Conservation (phyloP, 2,797 vertebrate species). For the Amazona ochrocephala region DNA sequence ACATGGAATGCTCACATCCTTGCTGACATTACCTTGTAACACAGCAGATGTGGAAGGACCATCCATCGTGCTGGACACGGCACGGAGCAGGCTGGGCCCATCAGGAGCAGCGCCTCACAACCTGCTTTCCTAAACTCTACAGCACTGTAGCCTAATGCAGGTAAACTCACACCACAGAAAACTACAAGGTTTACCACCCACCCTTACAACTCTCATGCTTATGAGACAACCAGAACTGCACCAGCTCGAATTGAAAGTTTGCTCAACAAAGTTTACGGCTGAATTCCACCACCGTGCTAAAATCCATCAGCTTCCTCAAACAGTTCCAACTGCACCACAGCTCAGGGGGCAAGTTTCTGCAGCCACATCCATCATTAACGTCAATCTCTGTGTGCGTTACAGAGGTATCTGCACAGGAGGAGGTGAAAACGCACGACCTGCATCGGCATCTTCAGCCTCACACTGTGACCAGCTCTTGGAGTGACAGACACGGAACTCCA, state of each 20-base stretch:
- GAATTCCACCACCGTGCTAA: background rate
- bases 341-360: background rate
- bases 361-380: background rate
- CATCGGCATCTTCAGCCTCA: background rate
- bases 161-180: background rate
- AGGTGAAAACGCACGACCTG: rapidly evolving
- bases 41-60: rapidly evolving
- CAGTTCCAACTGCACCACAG: background rate
- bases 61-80: rapidly evolving
- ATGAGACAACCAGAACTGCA: rapidly evolving
- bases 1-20: rapidly evolving
- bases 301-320: background rate
- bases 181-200: rapidly evolving
- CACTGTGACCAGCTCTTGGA: background rate
- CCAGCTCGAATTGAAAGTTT: background rate
- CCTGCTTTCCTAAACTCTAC: background rate
- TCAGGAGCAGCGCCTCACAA: rapidly evolving
- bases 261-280: background rate
- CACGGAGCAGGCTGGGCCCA: background rate
- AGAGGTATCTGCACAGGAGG: rapidly evolving
- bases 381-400: rapidly evolving
- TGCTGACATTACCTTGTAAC: background rate
- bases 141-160: background rate
- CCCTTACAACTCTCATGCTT: background rate
- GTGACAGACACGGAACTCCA: rapidly evolving